These are phyloP conservation scores for Autographa pulchrina DNA, from an alignment of 2,888 invertebrate species.

Conservation along the genomic window DNA sequence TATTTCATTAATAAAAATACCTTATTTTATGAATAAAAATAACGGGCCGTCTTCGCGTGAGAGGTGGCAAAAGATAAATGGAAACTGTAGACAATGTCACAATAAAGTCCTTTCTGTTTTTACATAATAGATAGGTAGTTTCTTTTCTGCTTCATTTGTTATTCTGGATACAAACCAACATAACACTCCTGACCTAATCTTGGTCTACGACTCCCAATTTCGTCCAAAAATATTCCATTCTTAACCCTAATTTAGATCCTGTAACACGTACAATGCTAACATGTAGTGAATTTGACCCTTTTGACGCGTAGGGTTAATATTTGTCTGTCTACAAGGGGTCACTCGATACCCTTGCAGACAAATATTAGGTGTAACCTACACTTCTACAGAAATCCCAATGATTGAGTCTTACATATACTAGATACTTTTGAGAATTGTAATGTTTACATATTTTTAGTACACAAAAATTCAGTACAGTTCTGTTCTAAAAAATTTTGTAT, in stretches of 20 bases:
- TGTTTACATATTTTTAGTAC: too few species aligned
- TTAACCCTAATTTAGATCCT: neutral
- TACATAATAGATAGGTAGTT: neutral
- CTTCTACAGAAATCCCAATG: neutral
- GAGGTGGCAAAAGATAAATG: too few species aligned
- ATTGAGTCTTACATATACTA: neutral
- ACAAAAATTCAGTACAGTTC: too few species aligned
- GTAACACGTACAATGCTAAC: conserved; percentile 1
- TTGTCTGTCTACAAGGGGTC: conserved; percentile 2
- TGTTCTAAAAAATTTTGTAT: too few species aligned
- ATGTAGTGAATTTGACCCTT: conserved; percentile 2
- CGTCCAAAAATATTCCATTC: neutral
- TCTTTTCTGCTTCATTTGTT: neutral
- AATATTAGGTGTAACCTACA: conserved; percentile 1
- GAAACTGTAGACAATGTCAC: too few species aligned
- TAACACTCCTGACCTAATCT: neutral
- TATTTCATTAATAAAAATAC: too few species aligned
- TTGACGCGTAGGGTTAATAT: conserved; percentile 15
- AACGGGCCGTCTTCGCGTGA: too few species aligned
- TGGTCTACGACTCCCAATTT: neutral
- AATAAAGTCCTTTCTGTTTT: neutral
- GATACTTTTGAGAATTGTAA: neutral
- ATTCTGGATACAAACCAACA: neutral
- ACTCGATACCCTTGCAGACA: neutral
- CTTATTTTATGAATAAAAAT: too few species aligned